Evolutionary conservation across 2,888 invertebrate genomes (phyloP), one percentile per base, ranked within the genome.

Genomic region (Bombylius discolor): DNA sequence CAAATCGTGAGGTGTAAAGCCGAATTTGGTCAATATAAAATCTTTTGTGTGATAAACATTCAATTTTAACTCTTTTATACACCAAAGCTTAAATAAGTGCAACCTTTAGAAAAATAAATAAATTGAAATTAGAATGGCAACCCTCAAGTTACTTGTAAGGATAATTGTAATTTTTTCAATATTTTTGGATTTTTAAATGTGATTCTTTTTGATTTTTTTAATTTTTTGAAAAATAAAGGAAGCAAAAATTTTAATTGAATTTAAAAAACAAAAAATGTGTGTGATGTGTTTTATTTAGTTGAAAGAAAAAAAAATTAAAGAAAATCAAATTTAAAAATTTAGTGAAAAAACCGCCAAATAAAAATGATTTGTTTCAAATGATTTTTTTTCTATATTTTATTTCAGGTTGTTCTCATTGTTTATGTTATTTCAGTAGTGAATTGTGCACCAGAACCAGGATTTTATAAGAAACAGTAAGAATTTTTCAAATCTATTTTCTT

Each of bases 381-480:
- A 23, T 23, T 23, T 23, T 23, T 49, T 34, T 33, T 49, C 46
- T 58, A 58, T 60, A 55, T 60, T 61, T 54, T 63, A 39, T 65
- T 64, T 31, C 63, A 72, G 72, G 62, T 72, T 56, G 63, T 71
- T 59, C 62, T 72, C 62, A 59, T 64, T 33, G 67, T 67, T 42
- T 61, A 57, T 52, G 60, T 71, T 57, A 60, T 69, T 56, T 66
- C 69, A 54, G 58, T 69, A 60, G 70, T 67, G 13, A 66, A 65
- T 60, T 63, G 64, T 56, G 67, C 70, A 55, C 71, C 71, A 56
- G 62, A 65, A 56, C 71, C 72, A 53, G 70, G 68, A 61, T 70
- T 70, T 64, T 66, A 62, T 45, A 66, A 67, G 60, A 70, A 67
- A 64, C 72, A 71, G 72, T 72, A 64, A 71, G 71, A 69, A 64